phyloP scores from a whole-genome alignment of 2,797 vertebrate genomes.

The Cuculus canorus region DNA sequence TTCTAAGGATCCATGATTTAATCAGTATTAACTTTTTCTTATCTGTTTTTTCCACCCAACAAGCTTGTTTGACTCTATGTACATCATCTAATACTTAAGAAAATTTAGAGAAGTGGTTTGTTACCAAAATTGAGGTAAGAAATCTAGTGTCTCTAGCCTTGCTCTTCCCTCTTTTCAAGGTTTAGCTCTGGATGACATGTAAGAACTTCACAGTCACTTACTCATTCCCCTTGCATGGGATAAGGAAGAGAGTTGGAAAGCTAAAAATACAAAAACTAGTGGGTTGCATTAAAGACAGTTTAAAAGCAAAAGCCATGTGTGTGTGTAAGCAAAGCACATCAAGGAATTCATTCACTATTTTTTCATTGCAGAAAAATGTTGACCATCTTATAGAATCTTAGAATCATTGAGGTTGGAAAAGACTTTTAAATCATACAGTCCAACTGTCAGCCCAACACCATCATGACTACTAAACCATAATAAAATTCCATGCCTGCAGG shows the following conservation, averaged over 20 bases:
- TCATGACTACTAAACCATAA: too few relatives aligned
- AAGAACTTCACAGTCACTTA: accelerated
- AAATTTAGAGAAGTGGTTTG: neutral
- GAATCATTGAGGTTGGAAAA: too few relatives aligned
- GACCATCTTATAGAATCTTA: neutral
- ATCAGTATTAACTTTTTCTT: accelerated
- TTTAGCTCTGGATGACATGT: neutral
- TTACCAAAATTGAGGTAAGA: neutral
- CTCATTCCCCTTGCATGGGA: accelerated
- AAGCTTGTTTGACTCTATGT: neutral
- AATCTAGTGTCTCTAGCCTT: neutral
- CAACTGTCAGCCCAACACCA: too few relatives aligned
- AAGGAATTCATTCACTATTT: neutral
- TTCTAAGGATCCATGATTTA: neutral
- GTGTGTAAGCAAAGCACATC: accelerated
- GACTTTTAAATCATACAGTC: too few relatives aligned
- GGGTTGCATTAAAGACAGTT: neutral
- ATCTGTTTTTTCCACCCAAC: neutral
- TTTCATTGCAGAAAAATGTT: accelerated
- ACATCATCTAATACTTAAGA: neutral
- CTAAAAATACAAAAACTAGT: neutral
- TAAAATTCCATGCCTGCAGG: too few relatives aligned
- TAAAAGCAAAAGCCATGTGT: accelerated
- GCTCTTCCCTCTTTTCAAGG: accelerated
- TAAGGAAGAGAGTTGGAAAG: neutral